Evolutionary conservation across 2,113 vertebrate genomes (phyloP).

Genomic region (Morone saxatilis): DNA sequence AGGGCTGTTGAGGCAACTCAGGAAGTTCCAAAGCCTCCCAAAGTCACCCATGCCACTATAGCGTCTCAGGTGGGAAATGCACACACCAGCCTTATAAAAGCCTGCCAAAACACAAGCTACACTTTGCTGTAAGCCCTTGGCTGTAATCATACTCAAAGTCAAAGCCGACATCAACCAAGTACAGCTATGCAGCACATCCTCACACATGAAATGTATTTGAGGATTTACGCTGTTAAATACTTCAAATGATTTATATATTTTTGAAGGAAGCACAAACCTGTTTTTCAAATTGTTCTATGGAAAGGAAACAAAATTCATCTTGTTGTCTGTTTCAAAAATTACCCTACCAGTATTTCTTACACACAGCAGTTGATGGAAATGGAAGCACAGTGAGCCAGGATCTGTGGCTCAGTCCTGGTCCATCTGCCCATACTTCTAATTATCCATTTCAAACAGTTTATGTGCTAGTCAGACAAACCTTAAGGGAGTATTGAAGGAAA

Average conservation of each 20-base stretch:
- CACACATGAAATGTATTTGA: not conserved
- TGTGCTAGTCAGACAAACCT: not conserved
- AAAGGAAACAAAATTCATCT: not conserved
- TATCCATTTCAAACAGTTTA: slow-evolving; percentile 7
- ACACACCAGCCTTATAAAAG: slow-evolving; percentile 7
- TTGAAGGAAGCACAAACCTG: not conserved
- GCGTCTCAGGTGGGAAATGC: slow-evolving; percentile 32
- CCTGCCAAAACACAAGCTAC: slow-evolving; percentile 19
- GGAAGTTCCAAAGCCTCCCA: slow-evolving; percentile 21
- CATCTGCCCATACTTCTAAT: slow-evolving; percentile 16
- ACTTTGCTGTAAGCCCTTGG: slow-evolving; percentile 14
- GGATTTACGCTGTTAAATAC: not conserved
- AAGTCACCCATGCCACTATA: slow-evolving; percentile 32
- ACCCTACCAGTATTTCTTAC: not conserved
- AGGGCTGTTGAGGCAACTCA: slow-evolving; percentile 24
- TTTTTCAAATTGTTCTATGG: not conserved
- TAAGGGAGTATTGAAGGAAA: not conserved
- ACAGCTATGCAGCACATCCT: slow-evolving; percentile 7
- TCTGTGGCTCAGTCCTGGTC: not conserved
- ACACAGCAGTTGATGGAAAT: not conserved
- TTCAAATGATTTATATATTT: not conserved
- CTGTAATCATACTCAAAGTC: slow-evolving; percentile 24
- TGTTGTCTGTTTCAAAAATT: not conserved
- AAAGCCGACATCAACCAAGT: slow-evolving; percentile 13
- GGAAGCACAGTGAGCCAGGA: not conserved